These are phyloP conservation scores for Mustela nigripes DNA, from an alignment of 2,113 vertebrate genomes.

Conservation along the genomic window DNA sequence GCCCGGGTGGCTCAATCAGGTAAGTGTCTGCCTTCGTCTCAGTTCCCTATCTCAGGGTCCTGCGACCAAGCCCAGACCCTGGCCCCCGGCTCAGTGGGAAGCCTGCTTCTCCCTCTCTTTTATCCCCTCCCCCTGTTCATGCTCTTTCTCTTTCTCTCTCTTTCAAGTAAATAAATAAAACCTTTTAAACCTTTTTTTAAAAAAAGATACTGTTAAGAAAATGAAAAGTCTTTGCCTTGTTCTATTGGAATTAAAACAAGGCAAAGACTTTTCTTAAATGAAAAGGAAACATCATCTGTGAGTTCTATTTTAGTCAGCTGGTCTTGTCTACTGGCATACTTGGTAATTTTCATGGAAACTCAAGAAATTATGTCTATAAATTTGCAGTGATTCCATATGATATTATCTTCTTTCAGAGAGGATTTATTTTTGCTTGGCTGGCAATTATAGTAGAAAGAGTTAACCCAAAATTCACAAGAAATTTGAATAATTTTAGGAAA, in stretches of 20 bases:
- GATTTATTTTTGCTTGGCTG: slow-evolving; percentile 17
- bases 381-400: background rate
- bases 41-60: background rate
- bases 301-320: background rate
- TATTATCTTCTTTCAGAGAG: background rate
- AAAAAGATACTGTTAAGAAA: background rate
- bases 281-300: background rate
- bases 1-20: background rate
- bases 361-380: background rate
- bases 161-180: background rate
- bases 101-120: background rate
- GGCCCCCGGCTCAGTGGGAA: background rate
- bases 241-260: too few species aligned
- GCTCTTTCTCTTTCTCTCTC: background rate
- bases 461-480: background rate
- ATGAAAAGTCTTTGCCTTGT: background rate
- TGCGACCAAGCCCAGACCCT: background rate
- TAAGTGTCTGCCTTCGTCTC: background rate
- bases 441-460: background rate
- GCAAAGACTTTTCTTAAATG: too few species aligned
- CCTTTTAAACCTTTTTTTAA: background rate
- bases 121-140: background rate
- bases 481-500: background rate
- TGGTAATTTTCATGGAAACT: slow-evolving; percentile 27
- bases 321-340: background rate